Conservation (phyloP, 2,113 vertebrate genomes). For the Nanger granti region DNA sequence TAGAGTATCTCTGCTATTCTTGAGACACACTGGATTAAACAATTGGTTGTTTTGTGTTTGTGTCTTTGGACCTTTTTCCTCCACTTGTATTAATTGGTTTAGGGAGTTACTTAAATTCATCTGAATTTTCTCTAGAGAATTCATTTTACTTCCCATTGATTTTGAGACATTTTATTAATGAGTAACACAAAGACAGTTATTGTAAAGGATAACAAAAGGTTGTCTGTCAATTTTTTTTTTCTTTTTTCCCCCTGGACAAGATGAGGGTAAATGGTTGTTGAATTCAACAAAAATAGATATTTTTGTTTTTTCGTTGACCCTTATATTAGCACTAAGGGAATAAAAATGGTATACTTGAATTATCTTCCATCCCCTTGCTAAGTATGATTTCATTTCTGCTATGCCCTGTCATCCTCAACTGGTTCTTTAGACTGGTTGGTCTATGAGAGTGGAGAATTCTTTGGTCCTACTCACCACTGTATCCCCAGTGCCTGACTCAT, state of each 20-base stretch:
- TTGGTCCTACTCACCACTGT: rapidly evolving
- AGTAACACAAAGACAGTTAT: not conserved
- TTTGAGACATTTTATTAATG: not conserved
- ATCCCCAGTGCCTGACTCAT: not conserved
- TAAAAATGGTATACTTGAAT: not conserved
- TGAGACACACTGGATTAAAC: not conserved
- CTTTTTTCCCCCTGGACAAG: not conserved
- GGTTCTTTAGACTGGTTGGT: not conserved
- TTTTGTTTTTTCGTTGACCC: not conserved
- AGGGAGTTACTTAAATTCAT: not conserved
- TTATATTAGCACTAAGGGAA: not conserved
- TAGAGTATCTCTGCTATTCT: not conserved
- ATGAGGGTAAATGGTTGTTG: not conserved
- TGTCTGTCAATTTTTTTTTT: not conserved
- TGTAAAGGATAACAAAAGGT: not conserved
- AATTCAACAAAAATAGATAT: not conserved
- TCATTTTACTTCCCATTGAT: not conserved
- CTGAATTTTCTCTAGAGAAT: not conserved
- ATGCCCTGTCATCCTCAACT: not conserved
- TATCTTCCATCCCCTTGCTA: not conserved
- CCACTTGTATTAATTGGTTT: not conserved
- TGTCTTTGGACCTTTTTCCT: not conserved
- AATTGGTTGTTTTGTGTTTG: not conserved
- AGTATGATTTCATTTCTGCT: not conserved
- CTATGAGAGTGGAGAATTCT: too few relatives aligned